phyloP scores from a whole-genome alignment of 2,888 invertebrate genomes.

The Deladenus siricidicola region DNA sequence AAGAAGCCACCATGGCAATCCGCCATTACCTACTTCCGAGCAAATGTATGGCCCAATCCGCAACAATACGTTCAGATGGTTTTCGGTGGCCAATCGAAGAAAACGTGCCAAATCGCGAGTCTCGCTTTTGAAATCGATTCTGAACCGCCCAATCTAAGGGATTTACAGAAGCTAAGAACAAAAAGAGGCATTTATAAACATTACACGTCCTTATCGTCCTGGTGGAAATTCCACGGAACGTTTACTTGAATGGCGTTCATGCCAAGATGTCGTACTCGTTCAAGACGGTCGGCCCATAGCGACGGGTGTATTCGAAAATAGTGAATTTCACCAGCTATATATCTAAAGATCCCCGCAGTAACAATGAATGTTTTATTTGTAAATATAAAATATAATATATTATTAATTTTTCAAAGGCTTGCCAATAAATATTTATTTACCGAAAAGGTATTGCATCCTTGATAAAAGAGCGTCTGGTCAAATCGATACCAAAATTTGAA shows the following conservation, averaged over 20 bases:
- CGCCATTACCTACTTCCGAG: slow-evolving; percentile 45
- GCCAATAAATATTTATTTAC: not conserved
- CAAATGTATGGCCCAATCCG: slow-evolving; percentile 50
- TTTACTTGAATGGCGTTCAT: slow-evolving; percentile 47
- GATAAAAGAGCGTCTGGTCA: slow-evolving; percentile 57
- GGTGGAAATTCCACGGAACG: slow-evolving; percentile 33
- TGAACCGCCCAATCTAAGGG: not conserved
- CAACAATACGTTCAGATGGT: slow-evolving; percentile 37
- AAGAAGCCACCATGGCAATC: slow-evolving; percentile 46
- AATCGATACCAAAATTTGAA: slow-evolving; percentile 15
- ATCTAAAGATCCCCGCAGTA: slow-evolving; percentile 54
- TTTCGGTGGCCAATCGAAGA: slow-evolving; percentile 30
- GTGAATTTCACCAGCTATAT: slow-evolving; percentile 60
- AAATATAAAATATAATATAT: not conserved
- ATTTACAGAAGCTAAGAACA: not conserved
- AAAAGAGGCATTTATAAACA: too few relatives aligned
- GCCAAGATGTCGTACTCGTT: slow-evolving; percentile 71
- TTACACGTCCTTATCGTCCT: slow-evolving; percentile 15
- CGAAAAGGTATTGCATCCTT: slow-evolving; percentile 64
- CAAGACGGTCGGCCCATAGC: slow-evolving; percentile 71
- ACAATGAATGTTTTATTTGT: too few relatives aligned
- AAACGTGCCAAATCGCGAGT: slow-evolving; percentile 38
- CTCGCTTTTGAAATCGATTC: slow-evolving; percentile 51
- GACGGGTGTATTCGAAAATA: slow-evolving; percentile 72
- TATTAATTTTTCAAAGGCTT: not conserved